phyloP scores from a whole-genome alignment of 1,140 invertebrate species.

The Tetramorium parvispinum region DNA sequence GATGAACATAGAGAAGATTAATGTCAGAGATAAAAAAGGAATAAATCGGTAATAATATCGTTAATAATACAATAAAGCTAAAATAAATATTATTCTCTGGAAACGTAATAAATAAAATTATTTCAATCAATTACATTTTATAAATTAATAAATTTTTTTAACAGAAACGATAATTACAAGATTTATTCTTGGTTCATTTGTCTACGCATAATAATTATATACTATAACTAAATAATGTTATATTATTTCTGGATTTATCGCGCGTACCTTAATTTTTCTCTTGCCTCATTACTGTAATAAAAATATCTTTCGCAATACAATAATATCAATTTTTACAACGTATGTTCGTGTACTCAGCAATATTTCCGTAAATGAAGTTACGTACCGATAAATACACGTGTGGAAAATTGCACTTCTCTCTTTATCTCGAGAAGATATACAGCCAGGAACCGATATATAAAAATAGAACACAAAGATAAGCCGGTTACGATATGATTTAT shows the following conservation, averaged over 20 bases:
- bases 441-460: constrained; percentile 37
- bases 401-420: background rate
- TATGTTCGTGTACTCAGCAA: background rate
- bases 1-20: too few species aligned
- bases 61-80: background rate
- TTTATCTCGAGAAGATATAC: background rate
- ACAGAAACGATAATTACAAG: background rate
- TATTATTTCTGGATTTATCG: background rate
- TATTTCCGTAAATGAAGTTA: constrained; percentile 17
- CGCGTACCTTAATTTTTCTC: background rate
- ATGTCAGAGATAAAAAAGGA: too few species aligned
- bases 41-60: background rate
- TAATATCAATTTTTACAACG: background rate
- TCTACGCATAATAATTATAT: background rate
- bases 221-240: background rate
- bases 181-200: background rate
- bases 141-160: background rate
- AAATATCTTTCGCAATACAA: background rate
- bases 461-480: constrained; percentile 66
- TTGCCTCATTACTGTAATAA: background rate
- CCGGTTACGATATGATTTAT: constrained; percentile 39
- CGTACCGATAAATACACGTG: background rate
- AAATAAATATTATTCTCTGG: background rate
- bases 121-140: background rate
- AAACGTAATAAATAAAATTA: background rate